Conservation (phyloP, 2,888 invertebrate species). For the Nudaria mundana region DNA sequence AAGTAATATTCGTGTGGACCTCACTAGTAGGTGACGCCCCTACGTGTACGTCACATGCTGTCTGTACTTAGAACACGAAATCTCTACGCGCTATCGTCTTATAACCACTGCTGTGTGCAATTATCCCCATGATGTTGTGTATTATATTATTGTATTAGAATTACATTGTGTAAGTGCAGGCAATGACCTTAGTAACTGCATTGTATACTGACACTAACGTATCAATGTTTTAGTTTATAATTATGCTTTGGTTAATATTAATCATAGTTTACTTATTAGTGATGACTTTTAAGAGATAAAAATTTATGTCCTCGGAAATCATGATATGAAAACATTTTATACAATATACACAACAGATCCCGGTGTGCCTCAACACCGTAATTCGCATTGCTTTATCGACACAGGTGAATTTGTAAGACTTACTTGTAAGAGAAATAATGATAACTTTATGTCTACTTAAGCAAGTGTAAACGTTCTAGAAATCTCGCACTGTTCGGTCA, state of each 20-base stretch:
- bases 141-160: slow-evolving; percentile 74
- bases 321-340: slow-evolving; percentile 70
- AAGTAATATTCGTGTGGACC: too few relatives aligned
- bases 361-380: slow-evolving; percentile 49
- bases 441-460: slow-evolving; percentile 81
- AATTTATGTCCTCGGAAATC: slow-evolving; percentile 66
- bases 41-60: slow-evolving; percentile 36
- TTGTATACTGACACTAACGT: slow-evolving; percentile 69
- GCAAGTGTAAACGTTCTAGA: slow-evolving; percentile 81
- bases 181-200: slow-evolving; percentile 56
- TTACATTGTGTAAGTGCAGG: slow-evolving; percentile 55
- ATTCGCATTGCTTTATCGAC: slow-evolving; percentile 71
- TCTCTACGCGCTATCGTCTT: slow-evolving; percentile 56
- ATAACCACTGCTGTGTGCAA: slow-evolving; percentile 71
- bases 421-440: slow-evolving; percentile 77
- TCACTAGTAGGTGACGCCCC: slow-evolving; percentile 19
- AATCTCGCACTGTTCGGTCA: slow-evolving; percentile 82
- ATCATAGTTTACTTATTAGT: slow-evolving; percentile 73
- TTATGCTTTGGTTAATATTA: slow-evolving; percentile 77
- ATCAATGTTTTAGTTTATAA: slow-evolving; percentile 75
- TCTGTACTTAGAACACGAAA: slow-evolving; percentile 10
- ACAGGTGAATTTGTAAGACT: slow-evolving; percentile 78
- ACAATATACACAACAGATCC: slow-evolving; percentile 61
- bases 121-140: slow-evolving; percentile 65
- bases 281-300: slow-evolving; percentile 67